A percentile compares a stretch with the other conserved stretches of the same genome.
These are phyloP conservation scores for Scaptomyza pallida DNA, from an alignment of 1,140 invertebrate genomes.

Conservation along the genomic window DNA sequence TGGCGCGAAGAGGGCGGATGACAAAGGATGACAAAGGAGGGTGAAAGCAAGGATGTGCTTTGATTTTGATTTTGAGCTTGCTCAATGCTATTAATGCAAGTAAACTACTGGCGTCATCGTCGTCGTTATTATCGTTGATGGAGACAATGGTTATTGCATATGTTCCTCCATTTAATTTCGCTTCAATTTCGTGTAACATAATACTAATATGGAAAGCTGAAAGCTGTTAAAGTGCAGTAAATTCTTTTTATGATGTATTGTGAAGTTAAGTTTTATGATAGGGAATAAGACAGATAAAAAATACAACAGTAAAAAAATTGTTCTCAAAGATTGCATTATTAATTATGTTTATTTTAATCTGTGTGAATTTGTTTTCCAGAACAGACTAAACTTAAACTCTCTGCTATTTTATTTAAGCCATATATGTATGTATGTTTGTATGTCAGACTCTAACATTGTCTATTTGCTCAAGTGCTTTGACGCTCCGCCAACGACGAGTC, in stretches of 20 bases:
- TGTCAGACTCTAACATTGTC: constrained; percentile 51
- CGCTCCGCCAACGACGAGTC: constrained; percentile 49
- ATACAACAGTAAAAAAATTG: no score
- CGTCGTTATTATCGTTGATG: constrained; percentile 25
- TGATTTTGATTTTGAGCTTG: constrained; percentile 63
- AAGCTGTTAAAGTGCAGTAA: no score
- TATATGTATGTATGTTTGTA: constrained; percentile 7
- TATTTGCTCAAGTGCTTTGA: constrained; percentile 75
- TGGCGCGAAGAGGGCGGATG: constrained; percentile 9
- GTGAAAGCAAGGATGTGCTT: constrained; percentile 32
- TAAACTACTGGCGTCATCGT: constrained; percentile 54
- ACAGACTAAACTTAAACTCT: neutral
- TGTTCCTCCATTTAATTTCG: constrained; percentile 10
- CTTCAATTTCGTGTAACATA: neutral
- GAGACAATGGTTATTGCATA: constrained; percentile 2
- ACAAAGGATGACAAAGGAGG: constrained; percentile 28
- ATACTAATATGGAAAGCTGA: neutral
- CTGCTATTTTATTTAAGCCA: neutral
- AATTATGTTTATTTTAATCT: neutral
- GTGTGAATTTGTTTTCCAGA: constrained; percentile 2
- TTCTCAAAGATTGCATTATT: neutral
- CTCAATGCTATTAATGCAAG: constrained; percentile 73
- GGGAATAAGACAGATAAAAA: no score
- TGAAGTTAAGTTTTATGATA: no score
- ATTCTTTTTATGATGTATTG: no score